These are phyloP conservation scores for Vulpes ferrilata DNA, from an alignment of 2,113 vertebrate species.

Conservation along the genomic window DNA sequence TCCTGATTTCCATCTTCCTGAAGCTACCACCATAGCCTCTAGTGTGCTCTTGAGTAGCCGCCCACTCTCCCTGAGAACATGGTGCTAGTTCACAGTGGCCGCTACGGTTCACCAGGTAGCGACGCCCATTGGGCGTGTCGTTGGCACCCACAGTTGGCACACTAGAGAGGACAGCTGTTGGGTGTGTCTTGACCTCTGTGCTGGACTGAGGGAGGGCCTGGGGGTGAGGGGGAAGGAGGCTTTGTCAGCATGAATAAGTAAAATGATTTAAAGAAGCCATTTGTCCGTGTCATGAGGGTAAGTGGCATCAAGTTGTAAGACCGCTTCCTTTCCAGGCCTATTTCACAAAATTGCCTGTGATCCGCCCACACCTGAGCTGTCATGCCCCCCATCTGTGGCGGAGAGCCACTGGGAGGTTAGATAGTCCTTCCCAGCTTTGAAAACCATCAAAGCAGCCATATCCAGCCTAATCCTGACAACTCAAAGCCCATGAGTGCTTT, in stretches of 20 bases:
- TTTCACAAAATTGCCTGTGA: background rate
- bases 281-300: background rate
- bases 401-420: slow-evolving; percentile 31
- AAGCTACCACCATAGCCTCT: background rate
- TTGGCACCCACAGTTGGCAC: background rate
- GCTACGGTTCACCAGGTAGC: background rate
- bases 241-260: background rate
- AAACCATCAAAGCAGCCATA: slow-evolving; percentile 22
- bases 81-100: background rate
- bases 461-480: slow-evolving; percentile 39
- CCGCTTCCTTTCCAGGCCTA: background rate
- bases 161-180: background rate
- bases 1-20: background rate
- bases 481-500: background rate
- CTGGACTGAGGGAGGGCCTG: background rate
- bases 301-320: background rate
- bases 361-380: background rate
- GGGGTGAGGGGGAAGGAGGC: background rate
- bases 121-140: background rate
- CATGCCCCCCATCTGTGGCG: background rate
- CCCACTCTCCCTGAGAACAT: background rate
- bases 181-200: background rate
- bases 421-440: slow-evolving; percentile 10
- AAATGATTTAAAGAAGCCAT: background rate
- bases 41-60: background rate